Evolutionary conservation across 2,888 invertebrate species (phyloP), one percentile per base, ranked within the genome.

Genomic region (Theretra japonica): DNA sequence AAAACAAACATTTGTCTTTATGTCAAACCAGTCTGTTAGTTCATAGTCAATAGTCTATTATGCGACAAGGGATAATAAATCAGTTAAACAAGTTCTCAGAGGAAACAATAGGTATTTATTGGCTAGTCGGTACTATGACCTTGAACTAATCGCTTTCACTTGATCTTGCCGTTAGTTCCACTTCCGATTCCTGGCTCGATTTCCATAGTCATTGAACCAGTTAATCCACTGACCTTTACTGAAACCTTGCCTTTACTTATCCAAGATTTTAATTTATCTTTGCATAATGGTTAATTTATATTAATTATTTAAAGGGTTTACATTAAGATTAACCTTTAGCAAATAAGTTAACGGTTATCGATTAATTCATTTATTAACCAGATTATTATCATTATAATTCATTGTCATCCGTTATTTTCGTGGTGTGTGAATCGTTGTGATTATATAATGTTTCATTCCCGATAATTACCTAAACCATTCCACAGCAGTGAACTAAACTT

Each of bases 201-300:
- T 23, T 25, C 25, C n/a, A 68, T 21, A 4, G 25, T 23, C 57
- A 65, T 53, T 73, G 71, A 71, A 53, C 73, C 70, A 72, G 69
- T 79, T 77, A 77, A 80, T 79, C 77, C 74, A 65, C 50, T 58
- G 76, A 76, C 81, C 81, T 82, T 81, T 80, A 74, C 60, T 17
- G 62, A 33, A 77, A 73, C 84, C 85, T 84, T 82, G 81, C 78
- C 21, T 76, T 81, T 79, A 82, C 73, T 21, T 65, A 41, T 41
- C 41, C 41, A 48, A 58, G 62, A 75, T 72, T 70, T 62, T 60
- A 71, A 65, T 48, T 65, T 48, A 48, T 48, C 15, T 48, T 65
- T 48, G 17, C 21, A 23, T 48, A 65, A 65, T 65, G 41, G 19
- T 6, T n/a, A 53, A 17, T n/a, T 6, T n/a, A 53, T 53, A 1